These are phyloP conservation scores for Campoplex nolae DNA, from an alignment of 2,888 invertebrate genomes.

Conservation along the genomic window DNA sequence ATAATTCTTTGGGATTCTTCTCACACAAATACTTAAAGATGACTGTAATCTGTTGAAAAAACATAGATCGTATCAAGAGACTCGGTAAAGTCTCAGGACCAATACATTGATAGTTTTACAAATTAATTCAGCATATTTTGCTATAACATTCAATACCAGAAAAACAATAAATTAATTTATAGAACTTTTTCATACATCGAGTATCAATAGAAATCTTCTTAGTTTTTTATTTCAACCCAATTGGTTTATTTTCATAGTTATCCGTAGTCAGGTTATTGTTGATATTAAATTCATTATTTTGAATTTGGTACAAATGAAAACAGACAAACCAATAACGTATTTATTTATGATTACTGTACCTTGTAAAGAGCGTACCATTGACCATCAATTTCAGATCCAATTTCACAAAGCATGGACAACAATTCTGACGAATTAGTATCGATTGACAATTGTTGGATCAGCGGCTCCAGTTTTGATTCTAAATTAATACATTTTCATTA, in stretches of 20 bases:
- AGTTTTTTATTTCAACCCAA: too few relatives aligned
- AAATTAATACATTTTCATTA: slow-evolving; percentile 7
- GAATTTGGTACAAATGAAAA: background rate
- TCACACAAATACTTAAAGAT: slow-evolving; percentile 50
- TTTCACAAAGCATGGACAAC: slow-evolving; percentile 21
- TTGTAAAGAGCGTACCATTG: slow-evolving; percentile 53
- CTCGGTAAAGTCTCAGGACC: too few relatives aligned
- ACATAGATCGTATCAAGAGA: background rate
- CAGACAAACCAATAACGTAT: background rate
- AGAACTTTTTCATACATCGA: too few relatives aligned
- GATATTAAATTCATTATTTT: background rate
- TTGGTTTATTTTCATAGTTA: too few relatives aligned
- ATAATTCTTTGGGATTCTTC: slow-evolving; percentile 15
- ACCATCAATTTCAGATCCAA: background rate
- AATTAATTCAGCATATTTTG: too few relatives aligned
- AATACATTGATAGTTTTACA: too few relatives aligned
- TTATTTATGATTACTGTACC: slow-evolving; percentile 33
- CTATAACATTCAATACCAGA: background rate
- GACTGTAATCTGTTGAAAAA: slow-evolving; percentile 51
- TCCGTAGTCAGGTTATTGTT: too few relatives aligned
- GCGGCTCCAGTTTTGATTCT: slow-evolving; percentile 37
- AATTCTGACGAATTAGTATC: slow-evolving; percentile 36
- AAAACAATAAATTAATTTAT: background rate
- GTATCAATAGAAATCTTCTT: too few relatives aligned
- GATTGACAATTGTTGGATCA: slow-evolving; percentile 29